Conservation (phyloP, 2,888 invertebrate genomes). For the Baccha elongata region DNA sequence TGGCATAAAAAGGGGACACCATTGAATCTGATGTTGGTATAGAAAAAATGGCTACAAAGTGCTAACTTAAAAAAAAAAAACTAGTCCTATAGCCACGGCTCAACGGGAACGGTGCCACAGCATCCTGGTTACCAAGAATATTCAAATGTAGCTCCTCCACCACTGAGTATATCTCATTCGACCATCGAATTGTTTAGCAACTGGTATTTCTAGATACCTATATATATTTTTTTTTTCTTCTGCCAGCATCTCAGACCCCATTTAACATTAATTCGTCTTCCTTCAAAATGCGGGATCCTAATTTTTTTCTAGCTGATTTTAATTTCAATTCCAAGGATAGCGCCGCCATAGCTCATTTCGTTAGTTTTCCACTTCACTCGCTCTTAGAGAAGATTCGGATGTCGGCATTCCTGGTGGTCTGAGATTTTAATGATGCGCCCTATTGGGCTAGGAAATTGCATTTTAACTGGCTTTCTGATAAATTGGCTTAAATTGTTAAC, state of each 20-base stretch:
- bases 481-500: conserved; percentile 46
- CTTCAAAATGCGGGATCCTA: conserved; percentile 11
- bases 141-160: conserved; percentile 55
- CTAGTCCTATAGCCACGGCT: conserved; percentile 46
- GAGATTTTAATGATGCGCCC: conserved; percentile 60
- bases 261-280: conserved; percentile 14
- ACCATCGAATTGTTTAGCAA: conserved; percentile 65
- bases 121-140: conserved; percentile 69
- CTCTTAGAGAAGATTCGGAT: conserved; percentile 8
- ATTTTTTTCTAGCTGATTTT: conserved; percentile 28
- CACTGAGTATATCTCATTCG: conserved; percentile 62
- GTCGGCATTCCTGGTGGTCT: conserved; percentile 45
- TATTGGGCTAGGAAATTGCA: conserved; percentile 65
- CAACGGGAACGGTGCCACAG: neutral
- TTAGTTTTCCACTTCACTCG: conserved; percentile 14
- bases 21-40: conserved; percentile 53
- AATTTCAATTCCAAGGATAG: conserved; percentile 43
- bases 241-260: conserved; percentile 10
- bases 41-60: conserved; percentile 27
- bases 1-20: conserved; percentile 63
- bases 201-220: conserved; percentile 69
- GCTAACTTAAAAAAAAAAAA: conserved; percentile 39
- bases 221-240: conserved; percentile 1
- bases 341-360: conserved; percentile 15
- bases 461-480: conserved; percentile 45